Base-by-base conservation (phyloP, 2,888 invertebrate species). In the Galeopsomyia nigrocyanea region DNA sequence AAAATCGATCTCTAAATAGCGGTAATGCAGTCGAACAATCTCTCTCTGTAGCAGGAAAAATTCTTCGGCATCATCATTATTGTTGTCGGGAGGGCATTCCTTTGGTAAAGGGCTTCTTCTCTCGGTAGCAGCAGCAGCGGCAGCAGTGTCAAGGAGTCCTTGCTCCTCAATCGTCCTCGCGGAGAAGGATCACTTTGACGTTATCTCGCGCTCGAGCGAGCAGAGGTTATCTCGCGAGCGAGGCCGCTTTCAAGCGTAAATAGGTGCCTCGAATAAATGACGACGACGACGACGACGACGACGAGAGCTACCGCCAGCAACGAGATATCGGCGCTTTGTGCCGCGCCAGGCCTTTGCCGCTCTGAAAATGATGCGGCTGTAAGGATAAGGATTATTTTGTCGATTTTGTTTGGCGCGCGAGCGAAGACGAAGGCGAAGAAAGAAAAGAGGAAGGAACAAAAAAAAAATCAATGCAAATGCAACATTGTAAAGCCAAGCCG, bases 251-350 rank as follows among this genome's bases (percentile, higher is more conserved):
- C 83, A 83, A 81, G 81, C 71, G 81, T 80, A 83, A 82, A 82
- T 82, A 82, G 81, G 79, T 79, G 79, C 75, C 77, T 77, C 78
- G 81, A 82, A 83, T 83, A 82, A 83, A 82, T 80, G 81, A 83
- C 21, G 17, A 39, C 69, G 66, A 62, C 50, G 46, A 58, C 56
- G 61, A 17, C 57, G 19, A 19, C 31, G 63, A 13, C 61, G 71
- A 64, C 60, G 58, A 58, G 67, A 62, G 51, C 14, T 51, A 26
- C 61, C 68, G 17, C 19, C 57, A 53, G 58, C 13, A 60, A 57
- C 71, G 56, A 73, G 69, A 69, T 68, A 74, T 69, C 67, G 68
- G 60, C 13, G 51, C 62, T 68, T 68, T 68, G 62, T 68, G 62
- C 26, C 39, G 56, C 13, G 64, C 64, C 26, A 39, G 6, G 57